Evolutionary conservation across 2,113 vertebrate species (phyloP), one percentile per base, ranked within the genome.

Genomic region (Xyliphius kryptos): DNA sequence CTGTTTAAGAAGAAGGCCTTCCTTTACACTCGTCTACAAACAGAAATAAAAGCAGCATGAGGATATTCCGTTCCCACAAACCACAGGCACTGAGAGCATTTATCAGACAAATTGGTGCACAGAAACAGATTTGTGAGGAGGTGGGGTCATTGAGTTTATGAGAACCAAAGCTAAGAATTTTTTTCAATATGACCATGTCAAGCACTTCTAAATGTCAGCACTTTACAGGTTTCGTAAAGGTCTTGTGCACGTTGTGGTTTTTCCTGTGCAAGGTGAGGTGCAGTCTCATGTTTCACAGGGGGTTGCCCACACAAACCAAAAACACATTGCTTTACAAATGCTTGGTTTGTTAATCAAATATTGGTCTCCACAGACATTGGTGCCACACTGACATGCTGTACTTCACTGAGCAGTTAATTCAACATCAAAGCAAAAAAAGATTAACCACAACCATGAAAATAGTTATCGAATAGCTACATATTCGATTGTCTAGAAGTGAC

Each of bases 1-100:
- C 89, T 99, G 96, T 82, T 99, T 99, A 79, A 98, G 75, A 59
- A 99, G 80, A 68, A 97, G 77, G 61, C 96, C 96, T 72, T 99
- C 96, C 82, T 95, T 97, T 79, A 99, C 86, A 73, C 96, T 98
- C 19, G 94, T 95, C 96, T 99, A 83, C 13, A 74, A 77, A 80
- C 67, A 70, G 69, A 21, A 74, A 2, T 65, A 14, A 62, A 64
- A 32, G 52, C 20, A 55, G 32, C 9, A 46, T 63, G 12, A 63
- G 50, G 54, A 63, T 19, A 9, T 36, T 38, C 59, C 22, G 10
- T 63, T 37, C 15, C 26, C 17, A 65, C 21, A 51, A 50, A 57
- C 36, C 43, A 37, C 19, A 37, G 14, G 13, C 56, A 53, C 36
- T 41, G 1, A 26, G 20, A 22, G 49, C 10, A 65, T 36, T n/a